These are phyloP conservation scores for Phataginus tricuspis DNA, from an alignment of 2,797 vertebrate species.

Conservation along the genomic window DNA sequence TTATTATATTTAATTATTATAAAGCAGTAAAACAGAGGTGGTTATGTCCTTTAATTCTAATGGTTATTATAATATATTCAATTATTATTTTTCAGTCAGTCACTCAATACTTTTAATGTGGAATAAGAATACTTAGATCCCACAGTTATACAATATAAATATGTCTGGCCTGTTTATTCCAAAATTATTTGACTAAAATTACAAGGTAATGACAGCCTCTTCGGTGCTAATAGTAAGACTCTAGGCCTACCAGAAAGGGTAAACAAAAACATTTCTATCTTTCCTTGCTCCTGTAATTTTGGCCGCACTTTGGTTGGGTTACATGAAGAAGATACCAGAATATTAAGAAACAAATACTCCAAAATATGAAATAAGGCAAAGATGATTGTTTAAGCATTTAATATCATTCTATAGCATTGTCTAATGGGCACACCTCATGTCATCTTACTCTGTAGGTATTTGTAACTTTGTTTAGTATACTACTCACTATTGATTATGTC, in stretches of 20 bases:
- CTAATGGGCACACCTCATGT: background rate
- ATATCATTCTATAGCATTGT: background rate
- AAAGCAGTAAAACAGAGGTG: background rate
- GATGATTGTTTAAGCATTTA: background rate
- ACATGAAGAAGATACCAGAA: background rate
- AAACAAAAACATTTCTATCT: background rate
- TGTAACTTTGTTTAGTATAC: background rate
- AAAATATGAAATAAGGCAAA: background rate
- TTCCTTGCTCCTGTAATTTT: background rate
- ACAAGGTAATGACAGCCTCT: background rate
- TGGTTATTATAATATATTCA: background rate
- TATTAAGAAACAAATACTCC: background rate
- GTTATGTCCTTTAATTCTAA: background rate
- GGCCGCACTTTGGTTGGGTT: background rate
- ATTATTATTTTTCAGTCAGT: background rate
- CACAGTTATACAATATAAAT: background rate
- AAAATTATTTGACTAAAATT: background rate
- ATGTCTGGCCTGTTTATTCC: background rate
- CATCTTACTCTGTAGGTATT: background rate
- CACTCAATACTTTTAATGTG: background rate
- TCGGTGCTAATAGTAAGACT: background rate
- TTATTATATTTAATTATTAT: background rate
- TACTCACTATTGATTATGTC: background rate
- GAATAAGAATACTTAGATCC: background rate
- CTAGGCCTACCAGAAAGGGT: background rate